phyloP scores from a whole-genome alignment of 2,797 vertebrate species.

The Odontamblyopus rebecca region DNA sequence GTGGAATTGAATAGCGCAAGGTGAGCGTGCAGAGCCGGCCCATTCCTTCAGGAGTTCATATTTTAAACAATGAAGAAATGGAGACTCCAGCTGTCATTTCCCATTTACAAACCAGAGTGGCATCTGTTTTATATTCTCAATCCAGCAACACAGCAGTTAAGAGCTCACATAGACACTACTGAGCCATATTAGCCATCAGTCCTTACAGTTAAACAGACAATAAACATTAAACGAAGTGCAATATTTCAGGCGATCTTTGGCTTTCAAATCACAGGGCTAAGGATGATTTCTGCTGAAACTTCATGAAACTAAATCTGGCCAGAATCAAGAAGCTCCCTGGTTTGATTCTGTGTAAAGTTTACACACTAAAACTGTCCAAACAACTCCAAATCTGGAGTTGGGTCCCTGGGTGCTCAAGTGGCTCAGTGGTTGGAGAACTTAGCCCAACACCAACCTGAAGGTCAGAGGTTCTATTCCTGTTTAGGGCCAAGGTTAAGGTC shows the following conservation, averaged over 20 bases:
- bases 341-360: too few relatives aligned
- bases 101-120: slow-evolving; percentile 33
- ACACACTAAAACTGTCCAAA: too few relatives aligned
- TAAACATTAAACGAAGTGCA: neutral
- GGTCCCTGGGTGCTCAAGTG: too few relatives aligned
- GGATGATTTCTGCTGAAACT: neutral
- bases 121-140: slow-evolving; percentile 32
- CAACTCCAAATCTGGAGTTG: too few relatives aligned
- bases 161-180: neutral
- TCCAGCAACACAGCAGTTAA: slow-evolving; percentile 13
- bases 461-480: too few relatives aligned
- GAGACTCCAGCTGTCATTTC: slow-evolving; percentile 55
- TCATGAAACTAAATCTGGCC: neutral
- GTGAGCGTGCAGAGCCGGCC: slow-evolving; percentile 34
- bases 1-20: slow-evolving; percentile 44
- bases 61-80: slow-evolving; percentile 34
- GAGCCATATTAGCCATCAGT: slow-evolving; percentile 1
- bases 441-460: too few relatives aligned
- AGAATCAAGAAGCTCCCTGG: too few relatives aligned
- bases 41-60: slow-evolving; percentile 30
- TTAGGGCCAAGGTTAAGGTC: too few relatives aligned
- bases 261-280: neutral
- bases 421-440: too few relatives aligned
- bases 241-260: neutral
- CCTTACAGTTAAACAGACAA: neutral